Evolutionary conservation across 2,888 invertebrate genomes (phyloP).

Genomic region (Hybos culiciformis): DNA sequence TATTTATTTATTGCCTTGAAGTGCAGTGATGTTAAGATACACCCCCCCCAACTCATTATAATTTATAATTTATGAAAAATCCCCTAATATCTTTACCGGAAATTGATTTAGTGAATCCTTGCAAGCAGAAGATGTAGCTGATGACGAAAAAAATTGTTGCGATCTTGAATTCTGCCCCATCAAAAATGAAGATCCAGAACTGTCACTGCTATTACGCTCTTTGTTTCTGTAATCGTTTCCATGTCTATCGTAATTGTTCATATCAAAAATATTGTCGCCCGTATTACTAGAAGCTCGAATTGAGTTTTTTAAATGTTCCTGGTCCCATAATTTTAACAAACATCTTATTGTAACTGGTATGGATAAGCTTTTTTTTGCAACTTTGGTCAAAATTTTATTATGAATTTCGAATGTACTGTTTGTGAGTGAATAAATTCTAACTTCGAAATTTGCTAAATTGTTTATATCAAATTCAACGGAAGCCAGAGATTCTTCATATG

Average conservation of each 20-base stretch:
- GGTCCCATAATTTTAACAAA: slow-evolving; percentile 74
- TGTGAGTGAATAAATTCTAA: slow-evolving; percentile 53
- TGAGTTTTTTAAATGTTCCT: slow-evolving; percentile 47
- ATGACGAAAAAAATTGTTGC: no score
- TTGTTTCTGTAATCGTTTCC: slow-evolving; percentile 54
- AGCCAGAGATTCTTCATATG: slow-evolving; percentile 81
- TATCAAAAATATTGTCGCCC: slow-evolving; percentile 46
- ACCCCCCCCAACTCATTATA: no score
- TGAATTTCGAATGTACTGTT: slow-evolving; percentile 35
- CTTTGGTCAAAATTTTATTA: slow-evolving; percentile 39
- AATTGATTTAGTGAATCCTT: no score
- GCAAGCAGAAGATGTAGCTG: no score
- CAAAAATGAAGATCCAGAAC: not conserved
- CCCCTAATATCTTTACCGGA: no score
- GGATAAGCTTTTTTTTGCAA: slow-evolving; percentile 80
- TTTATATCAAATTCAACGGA: slow-evolving; percentile 79
- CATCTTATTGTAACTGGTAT: slow-evolving; percentile 83
- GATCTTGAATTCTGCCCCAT: no score
- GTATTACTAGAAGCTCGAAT: slow-evolving; percentile 37
- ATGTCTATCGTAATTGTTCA: slow-evolving; percentile 17
- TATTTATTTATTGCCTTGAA: no score
- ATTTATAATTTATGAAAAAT: no score
- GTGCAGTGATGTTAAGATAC: no score
- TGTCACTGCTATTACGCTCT: slow-evolving; percentile 35
- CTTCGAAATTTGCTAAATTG: slow-evolving; percentile 66